A percentile compares a stretch with the other conserved stretches of the same genome.
These are phyloP conservation scores for Callocephalon fimbriatum DNA, from an alignment of 2,113 vertebrate species.

Conservation along the genomic window DNA sequence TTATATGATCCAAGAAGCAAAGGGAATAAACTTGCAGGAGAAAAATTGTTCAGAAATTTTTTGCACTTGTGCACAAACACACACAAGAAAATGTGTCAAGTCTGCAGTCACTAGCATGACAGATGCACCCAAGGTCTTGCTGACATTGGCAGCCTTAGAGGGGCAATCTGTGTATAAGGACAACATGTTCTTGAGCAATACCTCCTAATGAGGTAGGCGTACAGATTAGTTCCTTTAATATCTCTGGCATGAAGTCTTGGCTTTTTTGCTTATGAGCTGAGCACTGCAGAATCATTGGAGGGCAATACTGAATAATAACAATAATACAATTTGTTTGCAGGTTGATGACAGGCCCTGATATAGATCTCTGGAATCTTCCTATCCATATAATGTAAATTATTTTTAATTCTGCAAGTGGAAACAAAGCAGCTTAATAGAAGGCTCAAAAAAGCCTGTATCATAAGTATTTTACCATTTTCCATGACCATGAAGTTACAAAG, in stretches of 20 bases:
- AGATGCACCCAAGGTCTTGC: constrained; percentile 60
- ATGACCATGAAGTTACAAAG: not conserved
- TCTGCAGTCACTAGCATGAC: not conserved
- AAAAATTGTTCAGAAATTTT: not conserved
- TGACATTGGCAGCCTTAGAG: constrained; percentile 63
- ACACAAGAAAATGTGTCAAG: not conserved
- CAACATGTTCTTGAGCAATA: constrained; percentile 12
- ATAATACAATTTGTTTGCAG: not conserved
- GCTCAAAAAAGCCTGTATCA: not conserved
- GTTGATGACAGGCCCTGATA: not conserved
- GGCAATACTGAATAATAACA: not conserved
- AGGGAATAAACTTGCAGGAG: not conserved
- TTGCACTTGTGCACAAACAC: not conserved
- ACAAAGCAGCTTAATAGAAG: not conserved
- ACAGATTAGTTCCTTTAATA: constrained; percentile 22
- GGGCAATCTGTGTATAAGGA: constrained; percentile 22
- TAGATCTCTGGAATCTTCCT: not conserved
- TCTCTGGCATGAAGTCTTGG: not conserved
- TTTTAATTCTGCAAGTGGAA: not conserved
- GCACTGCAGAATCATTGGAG: not conserved
- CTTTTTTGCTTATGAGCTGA: not conserved
- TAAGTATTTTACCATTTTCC: not conserved
- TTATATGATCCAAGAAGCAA: not conserved
- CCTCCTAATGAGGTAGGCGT: not conserved
- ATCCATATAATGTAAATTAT: not conserved